Evolutionary conservation across 2,888 invertebrate species (phyloP), one percentile per base, ranked within the genome.

Genomic region (Oscheius myriophilus): DNA sequence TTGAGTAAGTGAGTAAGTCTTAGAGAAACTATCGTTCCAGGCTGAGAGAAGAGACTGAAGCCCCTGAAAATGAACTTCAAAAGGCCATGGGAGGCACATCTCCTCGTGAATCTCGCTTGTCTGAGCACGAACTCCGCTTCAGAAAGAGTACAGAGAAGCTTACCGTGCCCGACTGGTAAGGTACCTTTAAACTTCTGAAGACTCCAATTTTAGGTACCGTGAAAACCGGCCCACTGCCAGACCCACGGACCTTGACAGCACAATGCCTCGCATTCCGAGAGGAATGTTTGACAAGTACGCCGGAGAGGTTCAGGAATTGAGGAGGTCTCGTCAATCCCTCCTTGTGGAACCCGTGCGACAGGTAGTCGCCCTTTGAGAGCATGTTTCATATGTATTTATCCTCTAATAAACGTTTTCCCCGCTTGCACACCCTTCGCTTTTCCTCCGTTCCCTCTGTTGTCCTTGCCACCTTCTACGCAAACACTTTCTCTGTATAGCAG

Each of bases 241-340:
- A 18, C 73, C 62, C 21, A 68, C 74, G 9, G 74, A 72, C 46
- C 61, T 68, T 39, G 68, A 64, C 59, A 53, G 41, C 61, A 75
- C 68, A 59, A 67, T 53, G 62, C 70, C 67, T 41, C 71, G 63
- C 41, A 67, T 85, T 23, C 85, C 84, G 18, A 61, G 79, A 21
- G 85, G 85, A 52, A 84, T 86, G 84, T 87, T 86, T 67, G 86
- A 86, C 71, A 76, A 78, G 57, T 87, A 86, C 71, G 80, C 79
- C 52, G 81, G 81, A 49, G 86, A 87, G 63, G 85, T 86, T 54
- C 85, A 84, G 57, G 86, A 87, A 54, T 58, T 87, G 57, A 71
- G 86, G 9, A 70, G 84, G 21, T 81, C 80, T 12, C 77, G 87
- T 7, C 73, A 78, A 1, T 84, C 84, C 0, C 79, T 86, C 64